Conservation (phyloP, 2,888 invertebrate genomes). For the Tetranychus truncatus region DNA sequence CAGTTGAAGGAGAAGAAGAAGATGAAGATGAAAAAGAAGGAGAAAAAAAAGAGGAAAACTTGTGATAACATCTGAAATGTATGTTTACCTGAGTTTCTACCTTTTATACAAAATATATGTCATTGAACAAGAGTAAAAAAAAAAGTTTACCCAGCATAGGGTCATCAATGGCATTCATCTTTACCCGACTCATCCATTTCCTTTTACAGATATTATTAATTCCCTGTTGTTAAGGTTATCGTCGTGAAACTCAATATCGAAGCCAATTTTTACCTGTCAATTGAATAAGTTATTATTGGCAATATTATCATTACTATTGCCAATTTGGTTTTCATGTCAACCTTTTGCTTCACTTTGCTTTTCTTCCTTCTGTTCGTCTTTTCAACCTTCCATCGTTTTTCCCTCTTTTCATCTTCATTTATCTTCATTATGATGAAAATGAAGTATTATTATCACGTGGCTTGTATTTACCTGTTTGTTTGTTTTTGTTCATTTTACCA, state of each 20-base stretch:
- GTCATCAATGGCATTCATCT: neutral
- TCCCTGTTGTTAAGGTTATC: conserved; percentile 1
- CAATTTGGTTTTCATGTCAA: too few relatives aligned
- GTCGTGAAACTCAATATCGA: neutral
- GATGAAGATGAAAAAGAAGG: neutral
- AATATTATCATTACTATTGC: neutral
- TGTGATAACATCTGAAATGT: conserved; percentile 7
- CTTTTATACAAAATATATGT: too few relatives aligned
- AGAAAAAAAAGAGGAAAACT: neutral
- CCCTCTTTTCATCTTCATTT: too few relatives aligned
- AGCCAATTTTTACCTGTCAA: neutral
- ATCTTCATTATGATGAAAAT: too few relatives aligned
- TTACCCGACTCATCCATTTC: neutral
- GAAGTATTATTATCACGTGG: too few relatives aligned
- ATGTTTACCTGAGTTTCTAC: neutral
- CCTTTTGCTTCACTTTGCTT: too few relatives aligned
- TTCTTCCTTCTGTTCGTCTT: too few relatives aligned
- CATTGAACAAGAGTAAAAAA: too few relatives aligned
- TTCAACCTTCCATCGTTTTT: too few relatives aligned
- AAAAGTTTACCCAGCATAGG: neutral
- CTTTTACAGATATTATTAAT: neutral
- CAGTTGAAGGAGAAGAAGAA: neutral
- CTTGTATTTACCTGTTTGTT: too few relatives aligned
- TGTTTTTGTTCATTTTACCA: too few relatives aligned
- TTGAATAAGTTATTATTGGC: neutral